Evolutionary conservation across 2,113 vertebrate species (phyloP).

Genomic region (Illadopsis cleaveri): DNA sequence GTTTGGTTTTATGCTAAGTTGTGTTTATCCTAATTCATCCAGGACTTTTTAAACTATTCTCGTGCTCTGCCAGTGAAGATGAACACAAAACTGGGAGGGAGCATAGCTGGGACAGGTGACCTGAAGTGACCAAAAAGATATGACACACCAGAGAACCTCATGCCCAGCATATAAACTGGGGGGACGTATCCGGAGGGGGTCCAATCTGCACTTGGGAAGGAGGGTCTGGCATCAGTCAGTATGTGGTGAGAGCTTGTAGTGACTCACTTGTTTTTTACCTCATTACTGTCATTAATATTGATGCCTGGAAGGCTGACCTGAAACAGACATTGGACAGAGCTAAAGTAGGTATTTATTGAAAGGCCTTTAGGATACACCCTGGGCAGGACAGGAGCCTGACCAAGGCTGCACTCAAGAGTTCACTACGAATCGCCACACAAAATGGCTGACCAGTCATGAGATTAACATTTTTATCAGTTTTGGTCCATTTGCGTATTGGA

Average conservation of each 20-base stretch:
- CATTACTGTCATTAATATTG: too few relatives aligned
- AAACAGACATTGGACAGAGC: too few relatives aligned
- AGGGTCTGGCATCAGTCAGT: rapidly evolving
- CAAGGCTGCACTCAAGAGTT: too few relatives aligned
- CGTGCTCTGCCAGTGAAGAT: rapidly evolving
- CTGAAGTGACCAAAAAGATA: rapidly evolving
- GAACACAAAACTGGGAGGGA: not conserved
- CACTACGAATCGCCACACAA: too few relatives aligned
- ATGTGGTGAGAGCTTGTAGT: not conserved
- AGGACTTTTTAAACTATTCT: not conserved
- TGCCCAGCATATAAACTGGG: not conserved
- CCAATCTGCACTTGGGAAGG: rapidly evolving
- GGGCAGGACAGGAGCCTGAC: too few relatives aligned
- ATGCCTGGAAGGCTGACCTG: too few relatives aligned
- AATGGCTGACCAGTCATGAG: too few relatives aligned
- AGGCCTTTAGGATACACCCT: too few relatives aligned
- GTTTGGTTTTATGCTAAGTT: not conserved
- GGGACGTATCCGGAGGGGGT: rapidly evolving
- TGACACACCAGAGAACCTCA: not conserved
- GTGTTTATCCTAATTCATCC: not conserved
- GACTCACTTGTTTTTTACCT: not conserved
- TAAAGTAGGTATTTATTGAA: too few relatives aligned
- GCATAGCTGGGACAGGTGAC: not conserved
- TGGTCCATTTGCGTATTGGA: too few relatives aligned
- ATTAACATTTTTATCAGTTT: too few relatives aligned